These are phyloP conservation scores for Penelope pileata DNA, from an alignment of 2,113 vertebrate genomes.

Conservation along the genomic window DNA sequence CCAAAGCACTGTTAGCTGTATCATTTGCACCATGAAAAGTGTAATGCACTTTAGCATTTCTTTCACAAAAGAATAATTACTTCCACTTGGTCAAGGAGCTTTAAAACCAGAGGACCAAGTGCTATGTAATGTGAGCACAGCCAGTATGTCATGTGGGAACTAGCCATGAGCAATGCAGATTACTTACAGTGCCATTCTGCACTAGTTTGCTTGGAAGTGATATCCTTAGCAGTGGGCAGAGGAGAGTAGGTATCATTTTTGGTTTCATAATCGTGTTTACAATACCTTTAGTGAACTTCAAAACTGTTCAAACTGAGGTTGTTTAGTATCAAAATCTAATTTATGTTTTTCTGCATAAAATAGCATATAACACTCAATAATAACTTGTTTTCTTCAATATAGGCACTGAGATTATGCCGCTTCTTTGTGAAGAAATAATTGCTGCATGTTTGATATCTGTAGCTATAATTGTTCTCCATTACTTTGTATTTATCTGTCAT, in stretches of 20 bases:
- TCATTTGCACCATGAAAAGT: background rate
- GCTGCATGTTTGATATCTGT: background rate
- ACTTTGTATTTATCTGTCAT: background rate
- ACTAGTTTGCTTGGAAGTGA: background rate
- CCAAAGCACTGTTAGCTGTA: background rate
- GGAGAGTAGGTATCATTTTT: background rate
- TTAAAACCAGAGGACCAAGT: background rate
- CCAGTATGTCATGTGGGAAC: background rate
- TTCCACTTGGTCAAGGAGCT: background rate
- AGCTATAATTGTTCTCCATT: background rate
- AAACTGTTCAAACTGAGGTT: background rate
- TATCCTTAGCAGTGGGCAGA: background rate
- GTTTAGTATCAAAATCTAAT: background rate
- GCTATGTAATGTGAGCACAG: rapidly evolving
- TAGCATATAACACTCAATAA: background rate
- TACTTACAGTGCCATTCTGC: background rate
- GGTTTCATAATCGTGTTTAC: background rate
- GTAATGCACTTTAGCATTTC: background rate
- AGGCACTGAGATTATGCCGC: background rate
- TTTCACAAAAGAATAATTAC: background rate
- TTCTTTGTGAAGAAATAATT: background rate
- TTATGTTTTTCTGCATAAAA: background rate
- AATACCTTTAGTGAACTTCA: background rate
- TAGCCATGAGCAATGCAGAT: background rate
- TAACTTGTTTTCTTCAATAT: background rate